Conservation (phyloP, 1,140 invertebrate species). For the Leguminivora glycinivorella region DNA sequence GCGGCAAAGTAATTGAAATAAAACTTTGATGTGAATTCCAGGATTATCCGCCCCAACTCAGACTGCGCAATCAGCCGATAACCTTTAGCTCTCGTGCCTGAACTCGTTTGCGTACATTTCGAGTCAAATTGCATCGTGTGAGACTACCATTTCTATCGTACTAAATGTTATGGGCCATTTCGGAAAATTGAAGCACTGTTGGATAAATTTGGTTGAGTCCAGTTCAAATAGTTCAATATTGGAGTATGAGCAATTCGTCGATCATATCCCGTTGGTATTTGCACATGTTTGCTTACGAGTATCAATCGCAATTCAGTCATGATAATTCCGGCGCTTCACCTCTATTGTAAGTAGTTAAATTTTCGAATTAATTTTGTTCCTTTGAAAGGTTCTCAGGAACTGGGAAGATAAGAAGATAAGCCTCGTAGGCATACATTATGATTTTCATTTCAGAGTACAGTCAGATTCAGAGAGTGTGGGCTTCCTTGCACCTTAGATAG, state of each 20-base stretch:
- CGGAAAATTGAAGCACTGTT: slow-evolving; percentile 4
- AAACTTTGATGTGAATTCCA: background rate
- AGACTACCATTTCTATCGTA: slow-evolving; percentile 3
- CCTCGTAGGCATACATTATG: too few species aligned
- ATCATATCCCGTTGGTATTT: background rate
- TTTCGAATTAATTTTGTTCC: too few species aligned
- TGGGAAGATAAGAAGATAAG: too few species aligned
- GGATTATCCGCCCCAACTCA: background rate
- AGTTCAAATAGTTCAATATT: background rate
- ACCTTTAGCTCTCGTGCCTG: slow-evolving; percentile 14
- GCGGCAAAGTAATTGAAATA: too few species aligned
- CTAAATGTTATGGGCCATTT: background rate
- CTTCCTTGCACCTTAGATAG: too few species aligned
- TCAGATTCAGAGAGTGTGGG: too few species aligned
- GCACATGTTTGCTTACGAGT: background rate
- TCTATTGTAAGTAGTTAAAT: too few species aligned
- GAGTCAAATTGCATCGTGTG: slow-evolving; percentile 27
- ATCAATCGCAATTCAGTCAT: background rate
- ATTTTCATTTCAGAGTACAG: too few species aligned
- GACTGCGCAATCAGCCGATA: background rate
- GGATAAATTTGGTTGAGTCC: background rate
- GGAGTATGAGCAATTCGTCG: background rate
- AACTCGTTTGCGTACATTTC: slow-evolving; percentile 7
- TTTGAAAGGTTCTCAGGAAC: too few species aligned
- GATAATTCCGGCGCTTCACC: too few species aligned